Base-by-base conservation (phyloP, 2,797 vertebrate genomes). In the Kryptopterus vitreolus region DNA sequence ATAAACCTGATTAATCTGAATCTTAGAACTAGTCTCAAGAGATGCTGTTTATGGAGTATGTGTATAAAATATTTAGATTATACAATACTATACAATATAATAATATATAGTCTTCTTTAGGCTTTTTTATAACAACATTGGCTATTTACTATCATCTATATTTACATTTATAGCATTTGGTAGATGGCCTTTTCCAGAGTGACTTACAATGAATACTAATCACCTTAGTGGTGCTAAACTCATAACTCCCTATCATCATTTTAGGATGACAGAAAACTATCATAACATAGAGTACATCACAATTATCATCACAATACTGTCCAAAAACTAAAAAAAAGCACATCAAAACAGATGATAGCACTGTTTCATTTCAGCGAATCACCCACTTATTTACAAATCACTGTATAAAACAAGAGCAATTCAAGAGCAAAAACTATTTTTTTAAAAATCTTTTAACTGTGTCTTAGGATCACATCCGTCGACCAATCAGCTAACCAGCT, bases 241-340 rank as follows among this genome's bases (percentile, higher is more conserved):
- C 38, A 43, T 10, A 10, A 10, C 38, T 43, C 38, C 38, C 38
- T 43, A 10, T 43, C 8, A 10, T 43, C 38, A 22, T 26, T 24
- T 12, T 48, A 76, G n/a, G 8, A 62, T 33, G 12, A 35, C 15
- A 63, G 26, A 63, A 63, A 76, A 22, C 18, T 61, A 76, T 61
- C 9, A 46, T 61, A 61, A 24, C 38, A 61, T 48, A 76, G 38
- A 76, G 11, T 46, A 76, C 12, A 31, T 63, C 20, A 22, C 24
- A 62, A 31, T 33, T 11, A 75, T 11, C 8, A n/a, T 62, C 3
- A 62, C n/a, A 76, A 22, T 20, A 50, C 24, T 46, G 46, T 26
- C 35, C 16, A 61, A 62, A 76, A 76, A 31, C n/a, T n/a, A 76
- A 22, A 76, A 22, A 61, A 76, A 76, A 33, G 57, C 24, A 18